Evolutionary conservation across 2,797 vertebrate species (phyloP).

Genomic region (Oreortyx pictus): DNA sequence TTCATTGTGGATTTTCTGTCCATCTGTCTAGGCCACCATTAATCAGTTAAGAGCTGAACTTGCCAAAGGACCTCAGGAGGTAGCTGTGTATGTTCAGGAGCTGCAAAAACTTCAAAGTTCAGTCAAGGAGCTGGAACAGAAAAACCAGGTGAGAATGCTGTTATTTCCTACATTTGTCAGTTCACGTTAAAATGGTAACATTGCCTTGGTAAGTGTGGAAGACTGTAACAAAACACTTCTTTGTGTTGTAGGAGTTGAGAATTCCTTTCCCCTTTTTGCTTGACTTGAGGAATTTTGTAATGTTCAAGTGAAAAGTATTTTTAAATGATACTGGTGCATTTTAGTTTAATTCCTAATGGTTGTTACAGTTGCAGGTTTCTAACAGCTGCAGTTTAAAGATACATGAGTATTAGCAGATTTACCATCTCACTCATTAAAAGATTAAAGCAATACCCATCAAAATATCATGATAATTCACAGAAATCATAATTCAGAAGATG

Average conservation of each 20-base stretch:
- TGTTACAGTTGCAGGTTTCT: neutral
- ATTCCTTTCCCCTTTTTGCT: neutral
- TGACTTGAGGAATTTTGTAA: neutral
- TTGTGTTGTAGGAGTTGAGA: neutral
- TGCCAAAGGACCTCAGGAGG: slow-evolving; percentile 95
- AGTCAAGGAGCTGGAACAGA: slow-evolving; percentile 89
- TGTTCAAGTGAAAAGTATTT: neutral
- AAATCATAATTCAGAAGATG: neutral
- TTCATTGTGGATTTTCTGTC: neutral
- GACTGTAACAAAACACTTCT: neutral
- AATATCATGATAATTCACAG: neutral
- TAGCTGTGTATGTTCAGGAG: slow-evolving; percentile 93
- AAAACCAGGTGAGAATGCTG: slow-evolving; percentile 87
- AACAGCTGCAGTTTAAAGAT: neutral
- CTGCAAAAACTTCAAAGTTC: slow-evolving; percentile 89
- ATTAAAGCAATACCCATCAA: neutral
- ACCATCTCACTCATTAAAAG: neutral
- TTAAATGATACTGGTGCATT: neutral
- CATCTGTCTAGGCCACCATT: slow-evolving; percentile 84
- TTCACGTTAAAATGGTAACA: neutral
- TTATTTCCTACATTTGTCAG: slow-evolving; percentile 7
- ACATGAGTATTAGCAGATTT: neutral
- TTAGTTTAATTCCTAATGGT: neutral
- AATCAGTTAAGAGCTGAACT: slow-evolving; percentile 91
- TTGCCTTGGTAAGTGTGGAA: neutral